phyloP scores from a whole-genome alignment of 1,140 invertebrate genomes.

The Diprion similis region DNA sequence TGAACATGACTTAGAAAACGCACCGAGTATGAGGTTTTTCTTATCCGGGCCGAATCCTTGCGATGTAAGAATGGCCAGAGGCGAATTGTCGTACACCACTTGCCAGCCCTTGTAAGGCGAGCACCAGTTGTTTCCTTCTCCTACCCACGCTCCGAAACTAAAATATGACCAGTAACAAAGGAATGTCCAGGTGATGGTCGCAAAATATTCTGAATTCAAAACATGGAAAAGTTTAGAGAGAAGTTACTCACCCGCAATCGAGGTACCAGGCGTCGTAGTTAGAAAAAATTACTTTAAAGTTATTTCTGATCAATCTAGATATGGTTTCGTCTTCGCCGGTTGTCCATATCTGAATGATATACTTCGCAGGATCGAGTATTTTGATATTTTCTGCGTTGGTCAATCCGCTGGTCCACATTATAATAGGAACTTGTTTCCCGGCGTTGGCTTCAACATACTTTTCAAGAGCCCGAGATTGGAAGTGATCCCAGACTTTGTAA shows the following conservation, averaged over 20 bases:
- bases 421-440: constrained; percentile 67
- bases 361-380: constrained; percentile 73
- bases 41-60: constrained; percentile 56
- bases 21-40: constrained; percentile 65
- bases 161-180: not conserved
- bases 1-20: constrained; percentile 23
- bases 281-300: constrained; percentile 79
- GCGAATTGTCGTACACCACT: constrained; percentile 80
- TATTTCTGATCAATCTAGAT: constrained; percentile 70
- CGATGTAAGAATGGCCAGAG: constrained; percentile 60
- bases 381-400: constrained; percentile 72
- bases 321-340: constrained; percentile 69
- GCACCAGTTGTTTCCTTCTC: constrained; percentile 82
- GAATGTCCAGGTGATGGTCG: not conserved
- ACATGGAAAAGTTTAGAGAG: constrained; percentile 33
- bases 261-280: constrained; percentile 87
- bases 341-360: constrained; percentile 88
- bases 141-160: constrained; percentile 66
- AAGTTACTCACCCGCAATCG: constrained; percentile 73
- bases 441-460: constrained; percentile 57
- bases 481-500: constrained; percentile 78
- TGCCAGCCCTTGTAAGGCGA: constrained; percentile 90
- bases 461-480: constrained; percentile 72
- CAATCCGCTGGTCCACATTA: constrained; percentile 85
- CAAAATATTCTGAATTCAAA: not conserved